phyloP scores from a whole-genome alignment of 2,888 invertebrate species.

The Ophioninae sp. region DNA sequence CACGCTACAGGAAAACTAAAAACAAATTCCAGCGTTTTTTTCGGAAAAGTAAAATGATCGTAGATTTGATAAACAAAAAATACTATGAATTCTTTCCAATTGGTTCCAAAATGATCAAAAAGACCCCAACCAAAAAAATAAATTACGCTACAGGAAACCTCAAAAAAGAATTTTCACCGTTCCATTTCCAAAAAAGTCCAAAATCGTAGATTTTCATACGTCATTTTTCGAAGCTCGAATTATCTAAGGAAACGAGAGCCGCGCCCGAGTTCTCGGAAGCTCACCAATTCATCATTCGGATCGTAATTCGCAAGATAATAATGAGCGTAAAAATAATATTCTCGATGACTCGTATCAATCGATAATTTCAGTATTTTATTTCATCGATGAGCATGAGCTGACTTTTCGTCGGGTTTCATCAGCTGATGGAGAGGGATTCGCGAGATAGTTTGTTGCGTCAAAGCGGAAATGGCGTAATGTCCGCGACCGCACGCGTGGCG shows the following conservation, averaged over 20 bases:
- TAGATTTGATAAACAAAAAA: no score
- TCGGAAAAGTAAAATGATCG: no score
- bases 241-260: conserved; percentile 38
- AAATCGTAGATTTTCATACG: background rate
- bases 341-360: conserved; percentile 22
- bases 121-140: background rate
- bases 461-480: background rate
- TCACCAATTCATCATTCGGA: conserved; percentile 30
- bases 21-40: no score
- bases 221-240: background rate
- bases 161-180: background rate
- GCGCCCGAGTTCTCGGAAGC: conserved; percentile 46
- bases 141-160: background rate
- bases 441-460: background rate
- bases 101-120: no score
- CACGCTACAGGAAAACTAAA: no score
- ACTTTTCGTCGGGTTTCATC: conserved; percentile 9
- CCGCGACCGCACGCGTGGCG: background rate
- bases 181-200: background rate
- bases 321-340: conserved; percentile 32
- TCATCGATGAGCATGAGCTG: background rate
- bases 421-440: background rate
- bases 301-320: conserved; percentile 43
- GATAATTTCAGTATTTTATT: conserved; percentile 14
- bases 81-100: no score